These are phyloP conservation scores for Hypolimnas misippus DNA, from an alignment of 2,888 invertebrate genomes.

Conservation along the genomic window DNA sequence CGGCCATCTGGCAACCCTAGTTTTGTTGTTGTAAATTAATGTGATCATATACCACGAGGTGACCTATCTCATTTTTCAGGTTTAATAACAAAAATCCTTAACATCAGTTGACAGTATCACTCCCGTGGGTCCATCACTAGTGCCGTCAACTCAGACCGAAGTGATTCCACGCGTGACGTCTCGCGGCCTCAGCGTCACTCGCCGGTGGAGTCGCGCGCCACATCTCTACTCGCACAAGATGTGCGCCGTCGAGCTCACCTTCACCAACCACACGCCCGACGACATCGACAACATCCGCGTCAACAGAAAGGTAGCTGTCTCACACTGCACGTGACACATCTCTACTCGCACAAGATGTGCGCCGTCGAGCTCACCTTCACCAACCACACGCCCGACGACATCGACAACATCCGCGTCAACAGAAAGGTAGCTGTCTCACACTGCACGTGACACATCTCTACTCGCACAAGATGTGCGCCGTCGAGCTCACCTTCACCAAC, in stretches of 20 bases:
- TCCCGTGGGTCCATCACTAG: constrained; percentile 84
- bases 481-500: constrained; percentile 92
- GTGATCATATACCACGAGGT: no score
- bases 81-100: no score
- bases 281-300: constrained; percentile 88
- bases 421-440: constrained; percentile 84
- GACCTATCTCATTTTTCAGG: no score
- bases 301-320: constrained; percentile 85
- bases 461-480: constrained; percentile 91
- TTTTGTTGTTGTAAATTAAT: no score
- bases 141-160: constrained; percentile 85
- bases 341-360: constrained; percentile 92
- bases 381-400: constrained; percentile 87
- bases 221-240: constrained; percentile 92
- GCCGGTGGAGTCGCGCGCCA: constrained; percentile 89
- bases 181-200: constrained; percentile 85
- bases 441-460: constrained; percentile 92
- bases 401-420: constrained; percentile 88
- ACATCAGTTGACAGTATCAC: constrained; percentile 75
- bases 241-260: constrained; percentile 91
- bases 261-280: constrained; percentile 89
- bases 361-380: constrained; percentile 91
- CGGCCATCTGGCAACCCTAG: no score
- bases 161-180: constrained; percentile 89
- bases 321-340: constrained; percentile 89